A percentile compares a stretch with the other conserved stretches of the same genome.
Conservation (phyloP, 2,888 invertebrate species). For the Tiliacea citrago region DNA sequence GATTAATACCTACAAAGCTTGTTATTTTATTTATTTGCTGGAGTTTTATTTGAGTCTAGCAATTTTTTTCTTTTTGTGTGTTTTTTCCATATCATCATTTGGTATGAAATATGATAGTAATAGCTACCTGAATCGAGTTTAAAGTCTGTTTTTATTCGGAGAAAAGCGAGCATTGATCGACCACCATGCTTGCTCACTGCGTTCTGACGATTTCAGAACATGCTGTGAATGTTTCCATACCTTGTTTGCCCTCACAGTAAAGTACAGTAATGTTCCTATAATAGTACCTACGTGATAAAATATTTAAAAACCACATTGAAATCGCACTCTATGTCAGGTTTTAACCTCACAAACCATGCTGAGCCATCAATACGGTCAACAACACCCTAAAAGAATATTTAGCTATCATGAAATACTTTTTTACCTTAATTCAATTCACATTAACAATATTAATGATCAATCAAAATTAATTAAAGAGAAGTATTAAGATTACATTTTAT, state of each 20-base stretch:
- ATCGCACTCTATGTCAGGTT: neutral
- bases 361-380: neutral
- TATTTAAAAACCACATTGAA: too few species aligned
- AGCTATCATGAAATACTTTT: neutral
- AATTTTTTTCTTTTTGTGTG: constrained; percentile 5
- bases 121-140: neutral
- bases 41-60: neutral
- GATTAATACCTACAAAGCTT: constrained; percentile 6
- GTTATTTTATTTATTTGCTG: constrained; percentile 23
- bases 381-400: neutral
- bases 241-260: neutral
- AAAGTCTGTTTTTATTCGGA: neutral
- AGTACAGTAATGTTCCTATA: neutral
- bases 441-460: constrained; percentile 5
- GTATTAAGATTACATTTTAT: constrained; percentile 18
- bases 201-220: neutral
- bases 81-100: neutral
- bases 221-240: neutral
- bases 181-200: neutral
- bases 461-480: neutral
- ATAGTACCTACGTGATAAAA: neutral
- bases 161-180: constrained; percentile 9
- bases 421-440: constrained; percentile 7
- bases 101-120: constrained; percentile 6
- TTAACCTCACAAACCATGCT: neutral